Conservation (phyloP, 1,140 invertebrate species). For the Homarus americanus region DNA sequence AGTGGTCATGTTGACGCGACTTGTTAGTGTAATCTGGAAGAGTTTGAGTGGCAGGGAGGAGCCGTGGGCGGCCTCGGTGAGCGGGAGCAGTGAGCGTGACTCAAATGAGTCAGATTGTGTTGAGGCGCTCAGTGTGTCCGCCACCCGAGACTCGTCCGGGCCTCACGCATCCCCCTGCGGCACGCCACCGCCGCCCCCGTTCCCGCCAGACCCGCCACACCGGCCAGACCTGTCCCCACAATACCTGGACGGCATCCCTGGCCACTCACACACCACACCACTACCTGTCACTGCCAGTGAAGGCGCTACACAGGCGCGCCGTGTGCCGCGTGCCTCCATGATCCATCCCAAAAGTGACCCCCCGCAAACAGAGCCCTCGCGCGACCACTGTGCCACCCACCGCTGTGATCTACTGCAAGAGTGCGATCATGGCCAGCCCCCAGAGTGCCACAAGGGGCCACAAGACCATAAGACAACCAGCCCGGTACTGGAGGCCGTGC, state of each 20-base stretch:
- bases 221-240: not conserved
- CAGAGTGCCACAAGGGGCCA: not conserved
- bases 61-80: conserved; percentile 32
- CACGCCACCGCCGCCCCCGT: conserved; percentile 23
- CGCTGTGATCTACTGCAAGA: not conserved
- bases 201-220: conserved; percentile 6
- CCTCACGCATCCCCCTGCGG: conserved; percentile 54
- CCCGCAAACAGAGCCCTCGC: not conserved
- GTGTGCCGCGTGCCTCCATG: conserved; percentile 61
- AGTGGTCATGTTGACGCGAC: conserved; percentile 47
- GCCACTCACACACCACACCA: not conserved
- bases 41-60: conserved; percentile 49
- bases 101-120: conserved; percentile 50
- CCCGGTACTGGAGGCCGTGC: conserved; percentile 55
- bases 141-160: conserved; percentile 57
- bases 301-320: conserved; percentile 8
- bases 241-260: conserved; percentile 1
- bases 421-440: not conserved
- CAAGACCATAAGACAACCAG: not conserved
- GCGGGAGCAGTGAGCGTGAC: conserved; percentile 47
- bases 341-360: conserved; percentile 53
- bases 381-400: not conserved
- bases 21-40: conserved; percentile 46
- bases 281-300: not conserved
- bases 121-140: conserved; percentile 60